Evolutionary conservation across 2,888 invertebrate genomes (phyloP), one percentile per base, ranked within the genome.

Genomic region (Hemistola chrysoprasaria): DNA sequence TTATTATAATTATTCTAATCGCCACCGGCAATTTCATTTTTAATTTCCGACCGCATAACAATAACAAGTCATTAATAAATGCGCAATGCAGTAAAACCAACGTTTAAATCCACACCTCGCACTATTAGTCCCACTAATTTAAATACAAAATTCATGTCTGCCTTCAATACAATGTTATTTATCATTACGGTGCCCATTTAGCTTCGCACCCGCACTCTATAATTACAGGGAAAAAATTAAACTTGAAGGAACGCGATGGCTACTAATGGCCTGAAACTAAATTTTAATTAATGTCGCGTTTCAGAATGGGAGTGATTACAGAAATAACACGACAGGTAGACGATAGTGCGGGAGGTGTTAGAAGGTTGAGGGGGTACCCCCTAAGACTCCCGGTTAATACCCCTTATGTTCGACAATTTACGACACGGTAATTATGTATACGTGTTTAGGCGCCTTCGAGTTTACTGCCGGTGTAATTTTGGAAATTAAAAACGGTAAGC

Each of bases 201-300:
- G 71, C 77, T 78, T 75, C 74, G 74, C 86, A 71, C 86, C 80
- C 71, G 68, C 62, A 59, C 74, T 75, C 76, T 83, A 71, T 88
- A 87, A 88, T 88, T 88, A 88, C 79, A 75, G 61, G 71, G 71
- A 77, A 86, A 84, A 85, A 85, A 84, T 76, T 74, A 68, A 84
- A 85, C 79, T 81, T 76, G 69, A 86, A 85, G 85, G 81, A 88
- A 88, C 86, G 83, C 86, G 82, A 85, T 75, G 78, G 75, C 75
- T 67, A 83, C 86, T 86, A 87, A 88, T 86, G 87, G 86, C 62
- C 86, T 86, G 85, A 85, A 87, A 85, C 88, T 87, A 89, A 88
- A 89, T 87, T 89, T 90, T 90, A 89, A 90, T 89, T 90, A 90
- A 84, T 88, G 85, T 85, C 87, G 86, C 85, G 84, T 86, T 87